Conservation (phyloP, 2,888 invertebrate species). For the Catotricha subobsoleta region DNA sequence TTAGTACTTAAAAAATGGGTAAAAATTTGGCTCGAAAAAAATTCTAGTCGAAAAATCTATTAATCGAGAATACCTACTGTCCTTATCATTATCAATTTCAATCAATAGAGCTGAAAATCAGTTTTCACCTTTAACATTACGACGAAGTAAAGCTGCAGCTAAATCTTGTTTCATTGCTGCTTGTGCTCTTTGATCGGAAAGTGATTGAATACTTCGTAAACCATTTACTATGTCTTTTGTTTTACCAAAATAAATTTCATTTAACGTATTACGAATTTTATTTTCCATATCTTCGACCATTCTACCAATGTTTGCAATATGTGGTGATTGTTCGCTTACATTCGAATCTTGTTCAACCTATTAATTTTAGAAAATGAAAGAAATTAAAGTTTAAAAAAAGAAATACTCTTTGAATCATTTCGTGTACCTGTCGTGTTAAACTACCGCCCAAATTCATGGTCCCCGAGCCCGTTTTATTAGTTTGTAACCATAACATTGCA, state of each 20-base stretch:
- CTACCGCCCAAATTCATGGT: conserved; percentile 99
- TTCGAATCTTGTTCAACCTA: conserved; percentile 80
- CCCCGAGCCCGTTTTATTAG: conserved; percentile 88
- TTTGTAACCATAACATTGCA: conserved; percentile 98
- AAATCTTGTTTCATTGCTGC: conserved; percentile 72
- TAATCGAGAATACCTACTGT: no score
- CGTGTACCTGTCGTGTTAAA: conserved; percentile 75
- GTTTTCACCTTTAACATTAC: conserved; percentile 44
- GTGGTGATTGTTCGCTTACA: conserved; percentile 85
- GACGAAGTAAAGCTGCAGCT: conserved; percentile 62
- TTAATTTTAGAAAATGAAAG: conserved; percentile 15
- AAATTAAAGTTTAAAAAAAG: conserved; percentile 5
- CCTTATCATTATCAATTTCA: not conserved
- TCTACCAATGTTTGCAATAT: conserved; percentile 95
- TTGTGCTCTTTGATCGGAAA: conserved; percentile 69
- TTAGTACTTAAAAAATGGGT: no score
- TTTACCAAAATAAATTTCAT: conserved; percentile 98
- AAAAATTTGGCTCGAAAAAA: no score
- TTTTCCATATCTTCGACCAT: conserved; percentile 99
- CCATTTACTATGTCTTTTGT: conserved; percentile 97
- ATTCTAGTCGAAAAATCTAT: no score
- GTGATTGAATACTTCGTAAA: conserved; percentile 60
- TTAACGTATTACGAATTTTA: conserved; percentile 93
- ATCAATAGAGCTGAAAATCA: conserved; percentile 5
- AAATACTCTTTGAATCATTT: not conserved